A percentile compares a stretch with the other conserved stretches of the same genome.
These are phyloP conservation scores for Drosophila algonquin DNA, from an alignment of 2,888 invertebrate species.

Conservation along the genomic window DNA sequence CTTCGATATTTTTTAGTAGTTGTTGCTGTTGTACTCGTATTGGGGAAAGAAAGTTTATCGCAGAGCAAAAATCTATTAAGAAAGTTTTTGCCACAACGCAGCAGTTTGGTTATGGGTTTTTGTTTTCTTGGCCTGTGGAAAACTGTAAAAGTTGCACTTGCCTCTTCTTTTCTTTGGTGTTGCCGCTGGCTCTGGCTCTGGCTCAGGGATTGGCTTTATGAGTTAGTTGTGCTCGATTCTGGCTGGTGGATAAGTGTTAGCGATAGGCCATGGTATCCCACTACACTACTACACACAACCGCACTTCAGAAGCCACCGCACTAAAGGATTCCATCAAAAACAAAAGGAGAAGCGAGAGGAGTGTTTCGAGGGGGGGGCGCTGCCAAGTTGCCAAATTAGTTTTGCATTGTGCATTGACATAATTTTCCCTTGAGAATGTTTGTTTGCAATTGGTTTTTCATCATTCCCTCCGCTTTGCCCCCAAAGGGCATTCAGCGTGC, in stretches of 20 bases:
- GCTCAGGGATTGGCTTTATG: constrained; percentile 49
- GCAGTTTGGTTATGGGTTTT: constrained; percentile 64
- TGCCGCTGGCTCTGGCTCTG: no score
- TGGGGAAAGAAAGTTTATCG: constrained; percentile 62
- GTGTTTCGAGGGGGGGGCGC: constrained; percentile 15
- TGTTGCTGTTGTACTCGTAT: constrained; percentile 6
- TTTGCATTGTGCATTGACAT: constrained; percentile 58
- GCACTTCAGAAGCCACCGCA: constrained; percentile 9
- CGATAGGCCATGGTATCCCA: constrained; percentile 53
- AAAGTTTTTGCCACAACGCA: constrained; percentile 72
- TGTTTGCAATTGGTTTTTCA: constrained; percentile 45
- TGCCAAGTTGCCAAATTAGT: constrained; percentile 46
- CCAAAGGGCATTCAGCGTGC: constrained; percentile 49
- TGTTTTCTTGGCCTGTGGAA: constrained; percentile 52
- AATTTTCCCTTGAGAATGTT: constrained; percentile 35
- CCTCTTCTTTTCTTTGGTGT: constrained; percentile 11
- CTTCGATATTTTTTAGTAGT: constrained; percentile 19
- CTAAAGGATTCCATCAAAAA: constrained; percentile 33
- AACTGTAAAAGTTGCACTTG: constrained; percentile 62
- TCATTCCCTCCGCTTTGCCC: constrained; percentile 5
- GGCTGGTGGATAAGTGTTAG: constrained; percentile 50
- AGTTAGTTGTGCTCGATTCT: constrained; percentile 36
- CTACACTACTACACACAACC: neutral
- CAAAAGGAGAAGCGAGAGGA: neutral
- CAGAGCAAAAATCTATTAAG: constrained; percentile 73